Evolutionary conservation across 1,140 invertebrate species (phyloP), one percentile per base, ranked within the genome.

Genomic region (Trichonephila clavipes): DNA sequence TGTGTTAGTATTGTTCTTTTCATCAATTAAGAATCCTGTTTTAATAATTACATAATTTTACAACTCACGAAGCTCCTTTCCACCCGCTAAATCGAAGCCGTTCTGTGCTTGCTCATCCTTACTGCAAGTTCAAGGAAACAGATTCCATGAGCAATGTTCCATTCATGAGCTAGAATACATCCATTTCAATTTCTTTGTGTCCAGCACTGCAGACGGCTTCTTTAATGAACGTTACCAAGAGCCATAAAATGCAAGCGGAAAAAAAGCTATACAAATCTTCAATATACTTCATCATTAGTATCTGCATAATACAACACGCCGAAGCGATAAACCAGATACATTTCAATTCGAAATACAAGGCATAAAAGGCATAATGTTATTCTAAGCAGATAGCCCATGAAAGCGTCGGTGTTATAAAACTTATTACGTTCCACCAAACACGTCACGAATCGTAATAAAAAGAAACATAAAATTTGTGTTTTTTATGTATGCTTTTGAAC

Each of bases 321-420:
- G 61, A 51, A 62, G 86, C 86, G 61, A 88, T 92, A 92, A 92
- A 92, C 34, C 40, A 21, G 64, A 88, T 93, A 93, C 92, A 82
- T 88, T 93, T 93, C 92, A 93, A 93, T 93, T 93, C 92, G 28
- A 81, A 72, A 88, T 88, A 88, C 92, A 44, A 82, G 34, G 21
- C 69, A 93, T 88, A 93, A 93, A 87, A 88, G 92, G n/a, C 85
- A 72, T 93, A 93, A 93, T 88, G 81, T 93, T 88, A 93, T 88
- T 93, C 92, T 88, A 88, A 88, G 82, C 34, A 61, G 34, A 24
- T 21, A 24, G 19, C 14, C 85, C 86, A 77, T 62, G 62, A 62
- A 64, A 88, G 28, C n/a, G 16, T 28, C 83, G 62, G 44, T 87
- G 92, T 81, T 88, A 72, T 93, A 93, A 93, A 92, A 85, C 59